Percentiles rank a stretch among this genome's conserved stretches.
Evolutionary conservation across 2,797 vertebrate genomes (phyloP).

Genomic region (Intellagama lesueurii): DNA sequence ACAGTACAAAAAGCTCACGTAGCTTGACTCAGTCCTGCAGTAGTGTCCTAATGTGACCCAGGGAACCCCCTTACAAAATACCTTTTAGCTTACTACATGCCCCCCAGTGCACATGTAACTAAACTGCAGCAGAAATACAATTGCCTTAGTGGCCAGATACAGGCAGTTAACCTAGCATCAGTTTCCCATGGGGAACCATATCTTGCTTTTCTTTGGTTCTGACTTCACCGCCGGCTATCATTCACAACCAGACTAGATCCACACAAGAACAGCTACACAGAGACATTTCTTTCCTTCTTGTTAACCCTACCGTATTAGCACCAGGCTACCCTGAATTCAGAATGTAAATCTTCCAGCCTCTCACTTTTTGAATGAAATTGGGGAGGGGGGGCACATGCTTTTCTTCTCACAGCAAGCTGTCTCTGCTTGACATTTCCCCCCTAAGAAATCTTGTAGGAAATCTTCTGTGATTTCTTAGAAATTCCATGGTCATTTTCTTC

Average conservation of each 20-base stretch:
- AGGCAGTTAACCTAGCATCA: neutral
- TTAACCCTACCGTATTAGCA: neutral
- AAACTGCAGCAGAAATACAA: neutral
- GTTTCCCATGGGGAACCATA: too few species aligned
- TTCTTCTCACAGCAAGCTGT: too few species aligned
- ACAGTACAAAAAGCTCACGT: rapidly evolving
- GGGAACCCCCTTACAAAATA: neutral
- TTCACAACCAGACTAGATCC: neutral
- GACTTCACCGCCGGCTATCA: too few species aligned
- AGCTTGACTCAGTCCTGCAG: neutral
- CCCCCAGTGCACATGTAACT: neutral
- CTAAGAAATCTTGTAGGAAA: too few species aligned
- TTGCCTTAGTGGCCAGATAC: neutral
- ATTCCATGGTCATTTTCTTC: too few species aligned
- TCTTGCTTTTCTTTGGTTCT: neutral
- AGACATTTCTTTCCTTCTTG: neutral
- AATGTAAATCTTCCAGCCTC: too few species aligned
- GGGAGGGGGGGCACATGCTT: too few species aligned
- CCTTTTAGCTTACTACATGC: neutral
- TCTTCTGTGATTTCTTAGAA: too few species aligned
- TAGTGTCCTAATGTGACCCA: slow-evolving; percentile 3
- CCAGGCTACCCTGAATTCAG: too few species aligned
- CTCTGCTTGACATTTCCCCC: too few species aligned
- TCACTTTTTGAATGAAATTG: too few species aligned
- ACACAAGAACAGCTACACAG: neutral